A percentile compares a stretch with the other conserved stretches of the same genome.
These are phyloP conservation scores for Falco biarmicus DNA, from an alignment of 2,797 vertebrate genomes.

Conservation along the genomic window DNA sequence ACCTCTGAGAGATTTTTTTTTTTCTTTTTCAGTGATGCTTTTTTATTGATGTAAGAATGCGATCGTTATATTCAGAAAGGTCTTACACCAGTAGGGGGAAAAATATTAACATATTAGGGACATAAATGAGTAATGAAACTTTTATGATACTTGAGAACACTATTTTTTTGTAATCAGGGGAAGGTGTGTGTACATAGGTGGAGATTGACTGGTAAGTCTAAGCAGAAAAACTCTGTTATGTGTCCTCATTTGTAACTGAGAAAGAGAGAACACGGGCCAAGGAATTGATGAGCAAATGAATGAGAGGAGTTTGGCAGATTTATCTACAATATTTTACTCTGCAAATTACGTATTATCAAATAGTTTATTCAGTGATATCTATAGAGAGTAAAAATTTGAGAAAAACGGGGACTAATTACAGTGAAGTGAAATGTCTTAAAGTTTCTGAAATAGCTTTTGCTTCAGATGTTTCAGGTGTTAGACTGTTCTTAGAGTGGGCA, in stretches of 20 bases:
- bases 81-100: background rate
- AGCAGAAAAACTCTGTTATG: background rate
- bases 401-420: background rate
- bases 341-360: background rate
- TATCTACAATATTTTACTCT: background rate
- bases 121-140: background rate
- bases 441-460: background rate
- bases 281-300: background rate
- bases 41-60: background rate
- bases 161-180: background rate
- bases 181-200: background rate
- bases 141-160: background rate
- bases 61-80: background rate
- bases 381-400: background rate
- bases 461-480: background rate
- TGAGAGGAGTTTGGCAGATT: background rate
- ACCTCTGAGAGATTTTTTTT: background rate
- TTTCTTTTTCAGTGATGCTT: background rate
- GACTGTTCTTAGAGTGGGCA: background rate
- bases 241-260: background rate
- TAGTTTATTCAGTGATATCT: background rate
- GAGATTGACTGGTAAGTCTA: background rate
- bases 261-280: background rate
- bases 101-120: background rate
- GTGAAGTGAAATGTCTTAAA: background rate